Percentiles rank a stretch among this genome's conserved stretches.
Conservation (phyloP, 2,113 vertebrate genomes). For the Axis porcinus region DNA sequence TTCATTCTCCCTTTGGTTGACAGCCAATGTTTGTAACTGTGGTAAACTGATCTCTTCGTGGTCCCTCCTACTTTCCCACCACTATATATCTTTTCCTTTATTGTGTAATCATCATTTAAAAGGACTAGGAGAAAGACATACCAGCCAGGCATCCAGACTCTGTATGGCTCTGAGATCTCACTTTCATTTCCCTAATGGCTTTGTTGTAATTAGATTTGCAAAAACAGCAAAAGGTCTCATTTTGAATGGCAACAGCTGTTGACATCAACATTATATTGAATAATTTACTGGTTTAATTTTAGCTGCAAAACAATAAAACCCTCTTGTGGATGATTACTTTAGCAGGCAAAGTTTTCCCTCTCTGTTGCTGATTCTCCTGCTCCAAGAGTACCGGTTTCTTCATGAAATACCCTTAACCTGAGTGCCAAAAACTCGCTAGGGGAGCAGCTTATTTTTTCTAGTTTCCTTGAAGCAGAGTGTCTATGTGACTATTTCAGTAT, state of each 20-base stretch:
- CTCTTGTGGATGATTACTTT: slow-evolving; percentile 72
- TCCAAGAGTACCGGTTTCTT: background rate
- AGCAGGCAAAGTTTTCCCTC: slow-evolving; percentile 50
- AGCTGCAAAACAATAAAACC: slow-evolving; percentile 80
- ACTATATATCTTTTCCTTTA: slow-evolving; percentile 41
- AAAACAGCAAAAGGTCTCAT: slow-evolving; percentile 85
- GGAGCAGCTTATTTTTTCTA: background rate
- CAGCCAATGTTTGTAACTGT: background rate
- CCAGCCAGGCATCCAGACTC: slow-evolving; percentile 59
- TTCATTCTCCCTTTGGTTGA: background rate
- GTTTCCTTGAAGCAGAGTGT: background rate
- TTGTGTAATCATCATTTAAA: slow-evolving; percentile 67
- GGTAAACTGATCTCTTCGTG: background rate
- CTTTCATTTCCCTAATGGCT: slow-evolving; percentile 82
- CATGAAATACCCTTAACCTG: slow-evolving; percentile 15
- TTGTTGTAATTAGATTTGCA: slow-evolving; percentile 85
- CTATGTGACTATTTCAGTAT: background rate
- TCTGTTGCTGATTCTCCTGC: background rate
- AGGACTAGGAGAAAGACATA: slow-evolving; percentile 62
- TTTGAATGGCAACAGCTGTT: slow-evolving; percentile 88
- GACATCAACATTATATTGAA: slow-evolving; percentile 85
- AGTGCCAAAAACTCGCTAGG: background rate
- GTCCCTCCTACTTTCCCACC: background rate
- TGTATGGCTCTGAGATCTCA: slow-evolving; percentile 66
- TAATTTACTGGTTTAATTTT: slow-evolving; percentile 86